phyloP scores from a whole-genome alignment of 2,797 vertebrate species.

The Acanthopagrus latus region DNA sequence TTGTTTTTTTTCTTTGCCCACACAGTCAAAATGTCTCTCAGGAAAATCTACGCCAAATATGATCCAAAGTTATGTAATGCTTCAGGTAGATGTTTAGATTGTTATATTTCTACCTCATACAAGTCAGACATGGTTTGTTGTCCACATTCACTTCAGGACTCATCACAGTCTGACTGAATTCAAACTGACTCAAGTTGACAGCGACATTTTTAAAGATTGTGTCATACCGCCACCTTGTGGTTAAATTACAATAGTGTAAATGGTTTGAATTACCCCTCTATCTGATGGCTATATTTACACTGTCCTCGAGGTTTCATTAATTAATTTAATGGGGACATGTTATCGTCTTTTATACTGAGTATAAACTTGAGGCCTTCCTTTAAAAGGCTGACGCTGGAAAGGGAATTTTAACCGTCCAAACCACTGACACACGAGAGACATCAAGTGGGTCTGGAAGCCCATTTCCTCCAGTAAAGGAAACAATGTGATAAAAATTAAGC shows the following conservation, averaged over 20 bases:
- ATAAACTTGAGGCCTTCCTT: not conserved
- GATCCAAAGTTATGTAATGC: not conserved
- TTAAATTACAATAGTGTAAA: not conserved
- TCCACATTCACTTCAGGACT: not conserved
- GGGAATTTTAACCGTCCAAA: not conserved
- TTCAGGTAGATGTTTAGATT: not conserved
- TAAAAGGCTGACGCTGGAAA: not conserved
- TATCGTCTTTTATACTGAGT: not conserved
- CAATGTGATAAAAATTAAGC: no score
- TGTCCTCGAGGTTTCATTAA: not conserved
- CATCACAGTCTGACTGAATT: not conserved
- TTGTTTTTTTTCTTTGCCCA: not conserved
- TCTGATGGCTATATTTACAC: not conserved
- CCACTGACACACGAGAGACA: not conserved
- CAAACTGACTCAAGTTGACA: not conserved
- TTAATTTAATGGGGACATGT: no score
- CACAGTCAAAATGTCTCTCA: not conserved
- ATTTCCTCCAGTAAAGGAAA: no score
- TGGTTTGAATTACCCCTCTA: not conserved
- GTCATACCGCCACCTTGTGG: conserved; percentile 39
- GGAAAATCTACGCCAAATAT: not conserved
- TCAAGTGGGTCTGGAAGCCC: not conserved
- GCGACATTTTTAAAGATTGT: not conserved
- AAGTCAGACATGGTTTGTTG: not conserved
- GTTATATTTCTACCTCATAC: not conserved